Evolutionary conservation across 2,888 invertebrate genomes (phyloP), one percentile per base, ranked within the genome.

Genomic region (Dastarcus helophoroides): DNA sequence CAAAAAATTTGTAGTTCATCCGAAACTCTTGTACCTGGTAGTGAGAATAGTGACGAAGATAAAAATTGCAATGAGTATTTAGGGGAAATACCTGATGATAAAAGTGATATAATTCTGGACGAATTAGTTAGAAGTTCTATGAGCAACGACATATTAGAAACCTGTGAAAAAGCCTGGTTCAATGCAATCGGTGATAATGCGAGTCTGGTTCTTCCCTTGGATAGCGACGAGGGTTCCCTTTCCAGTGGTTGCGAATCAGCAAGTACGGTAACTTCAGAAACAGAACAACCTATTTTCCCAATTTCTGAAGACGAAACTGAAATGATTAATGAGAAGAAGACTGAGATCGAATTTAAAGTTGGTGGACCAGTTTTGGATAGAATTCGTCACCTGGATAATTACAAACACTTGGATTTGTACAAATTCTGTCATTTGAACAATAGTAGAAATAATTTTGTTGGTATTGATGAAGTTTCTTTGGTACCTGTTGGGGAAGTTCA

Each of bases 201-300:
- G 5, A 54, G 68, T 54, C 67, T 68, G 60, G 65, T 66, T 58
- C 66, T 66, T 56, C 67, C 69, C 53, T 62, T 70, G 41, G 78
- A 79, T 49, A 75, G 76, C 59, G 79, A 79, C 63, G 78, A 78
- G 50, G 77, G 79, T 42, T 79, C 79, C 29, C 75, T 83, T 52
- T 82, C 82, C 40, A 82, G 81, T 50, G 83, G 82, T 43, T 83
- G 82, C 57, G 82, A 83, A 62, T 80, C 80, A 8, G 79, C 79
- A 28, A 80, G 80, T 57, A 80, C 80, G 5, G 76, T 72, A 22
- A 73, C 72, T 32, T 69, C 71, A 22, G 73, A 73, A 48, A 56
- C 64, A 19, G 73, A 73, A 13, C 52, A 48, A 22, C 40, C 47
- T 2, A 25, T 41, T 3, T 49, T 43, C 17, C 41, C 45, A 3